phyloP scores from a whole-genome alignment of 2,113 vertebrate genomes.

The Erpornis zantholeuca region DNA sequence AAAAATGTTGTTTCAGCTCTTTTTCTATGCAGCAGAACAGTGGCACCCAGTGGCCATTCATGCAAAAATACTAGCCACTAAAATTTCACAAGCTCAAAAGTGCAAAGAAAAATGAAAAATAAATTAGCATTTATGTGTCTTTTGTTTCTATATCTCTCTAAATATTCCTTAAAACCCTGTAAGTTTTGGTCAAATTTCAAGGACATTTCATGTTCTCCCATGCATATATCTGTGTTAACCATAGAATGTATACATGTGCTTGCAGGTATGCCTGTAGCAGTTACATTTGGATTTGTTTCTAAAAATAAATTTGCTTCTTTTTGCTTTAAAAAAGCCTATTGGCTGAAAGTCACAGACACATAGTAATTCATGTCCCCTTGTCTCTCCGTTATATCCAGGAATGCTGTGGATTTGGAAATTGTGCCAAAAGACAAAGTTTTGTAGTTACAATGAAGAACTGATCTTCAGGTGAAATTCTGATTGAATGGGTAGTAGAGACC shows the following conservation, averaged over 20 bases:
- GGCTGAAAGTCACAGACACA: background rate
- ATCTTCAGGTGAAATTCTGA: background rate
- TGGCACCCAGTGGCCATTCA: slow-evolving; percentile 65
- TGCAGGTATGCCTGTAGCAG: background rate
- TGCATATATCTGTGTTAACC: background rate
- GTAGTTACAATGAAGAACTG: background rate
- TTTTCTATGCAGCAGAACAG: slow-evolving; percentile 61
- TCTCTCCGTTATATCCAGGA: background rate
- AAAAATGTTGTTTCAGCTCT: slow-evolving; percentile 60
- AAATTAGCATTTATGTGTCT: background rate
- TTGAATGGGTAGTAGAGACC: background rate
- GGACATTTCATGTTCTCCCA: background rate
- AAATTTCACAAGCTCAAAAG: background rate
- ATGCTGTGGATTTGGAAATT: background rate
- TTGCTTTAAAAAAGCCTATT: background rate
- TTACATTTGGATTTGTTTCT: background rate
- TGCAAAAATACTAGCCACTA: slow-evolving; percentile 14
- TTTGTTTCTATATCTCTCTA: background rate
- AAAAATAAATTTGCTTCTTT: background rate
- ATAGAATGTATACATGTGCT: background rate
- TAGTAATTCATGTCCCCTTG: background rate
- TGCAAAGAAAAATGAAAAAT: background rate
- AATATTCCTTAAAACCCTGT: background rate
- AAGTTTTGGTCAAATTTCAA: background rate
- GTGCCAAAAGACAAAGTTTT: background rate